These are phyloP conservation scores for Sisyra nigra DNA, from an alignment of 2,888 invertebrate species.

Conservation along the genomic window DNA sequence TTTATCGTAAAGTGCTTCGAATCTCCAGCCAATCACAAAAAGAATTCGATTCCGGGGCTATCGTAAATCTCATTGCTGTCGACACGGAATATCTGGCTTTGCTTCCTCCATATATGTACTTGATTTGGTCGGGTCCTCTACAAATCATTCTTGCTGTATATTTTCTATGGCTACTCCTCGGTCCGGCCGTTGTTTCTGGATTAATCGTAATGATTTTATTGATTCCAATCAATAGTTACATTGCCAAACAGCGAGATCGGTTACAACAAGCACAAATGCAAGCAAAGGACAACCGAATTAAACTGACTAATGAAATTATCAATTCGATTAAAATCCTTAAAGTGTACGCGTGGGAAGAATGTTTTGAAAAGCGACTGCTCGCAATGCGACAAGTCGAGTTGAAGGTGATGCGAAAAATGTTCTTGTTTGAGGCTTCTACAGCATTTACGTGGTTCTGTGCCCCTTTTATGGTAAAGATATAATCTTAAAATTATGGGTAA, in stretches of 20 bases:
- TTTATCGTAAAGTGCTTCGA: slow-evolving; percentile 71
- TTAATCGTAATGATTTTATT: slow-evolving; percentile 84
- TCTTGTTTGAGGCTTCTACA: slow-evolving; percentile 76
- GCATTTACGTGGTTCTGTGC: slow-evolving; percentile 92
- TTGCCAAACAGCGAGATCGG: slow-evolving; percentile 66
- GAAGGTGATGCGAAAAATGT: slow-evolving; percentile 71
- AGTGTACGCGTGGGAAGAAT: slow-evolving; percentile 89
- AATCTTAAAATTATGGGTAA: too few species aligned
- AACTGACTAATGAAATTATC: slow-evolving; percentile 84
- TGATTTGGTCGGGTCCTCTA: slow-evolving; percentile 83
- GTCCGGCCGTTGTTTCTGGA: slow-evolving; percentile 79
- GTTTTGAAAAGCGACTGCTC: slow-evolving; percentile 76
- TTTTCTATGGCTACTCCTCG: slow-evolving; percentile 70
- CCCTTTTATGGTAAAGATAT: slow-evolving; percentile 34
- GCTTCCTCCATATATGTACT: slow-evolving; percentile 66
- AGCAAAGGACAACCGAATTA: slow-evolving; percentile 83
- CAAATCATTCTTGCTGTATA: slow-evolving; percentile 75
- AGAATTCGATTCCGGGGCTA: slow-evolving; percentile 78
- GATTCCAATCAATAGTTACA: slow-evolving; percentile 75
- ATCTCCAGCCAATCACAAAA: slow-evolving; percentile 67
- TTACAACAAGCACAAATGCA: slow-evolving; percentile 82
- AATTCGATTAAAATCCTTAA: slow-evolving; percentile 89
- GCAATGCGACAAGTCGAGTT: slow-evolving; percentile 81
- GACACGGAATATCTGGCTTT: slow-evolving; percentile 83
- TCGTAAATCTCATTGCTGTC: slow-evolving; percentile 84